Evolutionary conservation across 2,113 vertebrate species (phyloP).

Genomic region (Copsychus sechellarum): DNA sequence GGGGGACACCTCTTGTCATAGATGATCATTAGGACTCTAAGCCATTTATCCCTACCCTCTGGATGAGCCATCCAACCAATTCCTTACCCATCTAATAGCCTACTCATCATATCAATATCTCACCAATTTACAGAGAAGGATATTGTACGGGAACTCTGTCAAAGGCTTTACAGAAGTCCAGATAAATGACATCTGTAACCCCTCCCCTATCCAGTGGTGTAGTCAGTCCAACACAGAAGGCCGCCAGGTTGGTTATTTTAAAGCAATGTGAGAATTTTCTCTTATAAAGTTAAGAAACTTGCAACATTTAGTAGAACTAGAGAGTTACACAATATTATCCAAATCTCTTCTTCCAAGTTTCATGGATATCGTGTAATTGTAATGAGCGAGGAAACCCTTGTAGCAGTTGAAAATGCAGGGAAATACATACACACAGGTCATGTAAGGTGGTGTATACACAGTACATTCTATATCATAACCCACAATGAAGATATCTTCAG

Average conservation of each 20-base stretch:
- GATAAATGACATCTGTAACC: background rate
- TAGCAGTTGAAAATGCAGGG: background rate
- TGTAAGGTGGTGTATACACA: background rate
- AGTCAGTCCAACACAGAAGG: background rate
- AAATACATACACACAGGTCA: background rate
- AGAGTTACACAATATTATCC: background rate
- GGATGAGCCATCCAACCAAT: no score
- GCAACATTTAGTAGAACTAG: background rate
- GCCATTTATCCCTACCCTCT: no score
- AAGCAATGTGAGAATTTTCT: background rate
- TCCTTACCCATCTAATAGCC: no score
- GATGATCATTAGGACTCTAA: no score
- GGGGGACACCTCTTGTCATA: no score
- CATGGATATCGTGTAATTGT: background rate
- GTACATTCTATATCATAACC: background rate
- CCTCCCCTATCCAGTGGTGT: no score
- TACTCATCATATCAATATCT: no score
- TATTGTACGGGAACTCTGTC: background rate
- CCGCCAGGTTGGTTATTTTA: background rate
- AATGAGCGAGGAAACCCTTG: background rate
- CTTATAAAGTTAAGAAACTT: background rate
- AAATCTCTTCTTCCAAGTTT: background rate
- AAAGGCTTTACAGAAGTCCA: background rate
- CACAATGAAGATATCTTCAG: rapidly evolving
- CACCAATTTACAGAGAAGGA: background rate